Evolutionary conservation across 2,797 vertebrate genomes (phyloP), one percentile per base, ranked within the genome.

Genomic region (Selene dorsalis): DNA sequence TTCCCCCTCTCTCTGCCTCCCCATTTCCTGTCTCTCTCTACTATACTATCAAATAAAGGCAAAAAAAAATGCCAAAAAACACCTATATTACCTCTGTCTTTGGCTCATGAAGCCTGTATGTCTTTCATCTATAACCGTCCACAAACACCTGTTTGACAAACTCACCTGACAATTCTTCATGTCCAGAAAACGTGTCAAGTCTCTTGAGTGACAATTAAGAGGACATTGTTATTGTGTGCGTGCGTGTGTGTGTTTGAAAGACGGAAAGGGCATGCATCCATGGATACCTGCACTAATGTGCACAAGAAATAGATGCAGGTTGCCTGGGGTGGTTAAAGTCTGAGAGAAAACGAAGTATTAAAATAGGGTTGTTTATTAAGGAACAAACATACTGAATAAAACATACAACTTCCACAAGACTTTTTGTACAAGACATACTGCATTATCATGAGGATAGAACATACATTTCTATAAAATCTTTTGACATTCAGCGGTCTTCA

Each of bases 401-500:
- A 93, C 86, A 82, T 87, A 92, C 89, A 86, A 88, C 85, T 92
- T 91, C 82, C 92, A 94, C 92, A 91, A 87, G 86, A 94, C 92
- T 84, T 88, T 82, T 88, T 89, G 73, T 93, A 93, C 91, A 91
- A 88, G 83, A 93, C 89, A 90, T 90, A 91, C 85, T 91, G 86
- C 85, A 91, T 92, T 89, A 92, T 91, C 73, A 91, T 90, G 86
- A 91, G 82, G 84, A 91, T 89, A 86, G 87, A 93, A 88, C 86
- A 69, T 84, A 90, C 74, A 89, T 91, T 87, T 93, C 84, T 93
- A 90, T 87, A 93, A 93, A 94, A 93, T 90, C 87, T 89, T 89
- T 93, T 91, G 91, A 93, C 93, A 94, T 94, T 94, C 93, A 92
- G 79, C 82, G 85, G 93, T 94, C 93, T 93, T 92, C 81, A 86